Evolutionary conservation across 2,797 vertebrate genomes (phyloP).

Genomic region (Alectoris magna): DNA sequence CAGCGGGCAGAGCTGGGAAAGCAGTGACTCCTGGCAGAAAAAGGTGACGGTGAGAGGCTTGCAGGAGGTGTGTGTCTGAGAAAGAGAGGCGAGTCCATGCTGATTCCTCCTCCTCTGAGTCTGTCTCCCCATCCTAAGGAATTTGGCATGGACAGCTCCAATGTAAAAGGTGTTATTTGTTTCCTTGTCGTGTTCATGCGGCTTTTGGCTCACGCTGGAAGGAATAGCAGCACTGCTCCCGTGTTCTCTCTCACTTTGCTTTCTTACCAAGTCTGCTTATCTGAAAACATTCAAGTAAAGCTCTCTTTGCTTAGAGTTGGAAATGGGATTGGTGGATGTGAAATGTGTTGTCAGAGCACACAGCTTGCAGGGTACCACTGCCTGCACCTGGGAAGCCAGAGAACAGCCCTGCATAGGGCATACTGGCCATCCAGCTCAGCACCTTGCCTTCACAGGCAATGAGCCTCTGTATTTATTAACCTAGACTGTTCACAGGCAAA

Average conservation of each 20-base stretch:
- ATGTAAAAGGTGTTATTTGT: neutral
- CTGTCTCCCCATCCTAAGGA: neutral
- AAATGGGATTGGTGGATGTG: neutral
- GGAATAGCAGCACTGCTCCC: neutral
- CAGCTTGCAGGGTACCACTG: neutral
- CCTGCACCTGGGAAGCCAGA: neutral
- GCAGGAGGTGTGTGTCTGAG: neutral
- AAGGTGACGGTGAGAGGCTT: neutral
- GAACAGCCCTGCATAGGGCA: neutral
- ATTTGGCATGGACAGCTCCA: neutral
- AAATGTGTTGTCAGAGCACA: neutral
- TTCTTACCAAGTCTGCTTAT: neutral
- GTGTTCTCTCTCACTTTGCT: neutral
- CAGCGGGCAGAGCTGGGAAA: neutral
- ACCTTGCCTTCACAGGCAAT: neutral
- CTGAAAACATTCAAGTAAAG: neutral
- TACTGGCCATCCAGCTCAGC: neutral
- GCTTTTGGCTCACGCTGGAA: neutral
- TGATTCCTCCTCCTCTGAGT: neutral
- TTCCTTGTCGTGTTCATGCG: neutral
- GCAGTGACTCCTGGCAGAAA: neutral
- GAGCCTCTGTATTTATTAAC: neutral
- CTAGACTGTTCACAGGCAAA: neutral
- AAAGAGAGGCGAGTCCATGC: neutral
- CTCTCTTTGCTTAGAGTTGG: neutral